Evolutionary conservation across 2,113 vertebrate genomes (phyloP).

Genomic region (Urocolius indicus): DNA sequence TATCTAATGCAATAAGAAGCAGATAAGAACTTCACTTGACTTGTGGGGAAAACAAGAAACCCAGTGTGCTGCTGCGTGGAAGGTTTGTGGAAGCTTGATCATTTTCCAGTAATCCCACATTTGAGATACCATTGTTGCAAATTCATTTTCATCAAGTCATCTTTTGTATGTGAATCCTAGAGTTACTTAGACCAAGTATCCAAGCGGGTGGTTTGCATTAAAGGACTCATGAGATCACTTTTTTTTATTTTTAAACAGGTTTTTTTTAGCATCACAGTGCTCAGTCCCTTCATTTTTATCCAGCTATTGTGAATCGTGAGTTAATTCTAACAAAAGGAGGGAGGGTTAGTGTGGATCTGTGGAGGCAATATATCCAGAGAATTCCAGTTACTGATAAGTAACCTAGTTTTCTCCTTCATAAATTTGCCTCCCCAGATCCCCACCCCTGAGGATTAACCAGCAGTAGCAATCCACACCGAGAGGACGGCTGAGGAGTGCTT

Average conservation of each 20-base stretch:
- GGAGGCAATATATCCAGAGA: constrained; percentile 74
- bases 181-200: constrained; percentile 10
- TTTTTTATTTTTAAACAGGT: constrained; percentile 41
- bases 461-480: constrained; percentile 71
- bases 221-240: neutral
- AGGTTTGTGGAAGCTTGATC: neutral
- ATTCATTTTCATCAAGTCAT: neutral
- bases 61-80: neutral
- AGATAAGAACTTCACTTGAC: neutral
- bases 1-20: neutral
- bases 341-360: constrained; percentile 74
- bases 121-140: neutral
- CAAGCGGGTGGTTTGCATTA: constrained; percentile 24
- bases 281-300: constrained; percentile 45
- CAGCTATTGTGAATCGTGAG: constrained; percentile 35
- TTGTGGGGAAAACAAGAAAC: too few species aligned
- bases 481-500: constrained; percentile 71
- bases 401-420: constrained; percentile 76
- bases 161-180: neutral
- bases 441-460: constrained; percentile 71
- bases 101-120: neutral
- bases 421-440: constrained; percentile 74
- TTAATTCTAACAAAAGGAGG: constrained; percentile 46
- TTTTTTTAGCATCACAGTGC: constrained; percentile 30
- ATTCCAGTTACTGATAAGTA: constrained; percentile 75